Base-by-base conservation (phyloP, 37 sponge, comb jelly and placozoan genomes). In the Halichondria panicea region DNA sequence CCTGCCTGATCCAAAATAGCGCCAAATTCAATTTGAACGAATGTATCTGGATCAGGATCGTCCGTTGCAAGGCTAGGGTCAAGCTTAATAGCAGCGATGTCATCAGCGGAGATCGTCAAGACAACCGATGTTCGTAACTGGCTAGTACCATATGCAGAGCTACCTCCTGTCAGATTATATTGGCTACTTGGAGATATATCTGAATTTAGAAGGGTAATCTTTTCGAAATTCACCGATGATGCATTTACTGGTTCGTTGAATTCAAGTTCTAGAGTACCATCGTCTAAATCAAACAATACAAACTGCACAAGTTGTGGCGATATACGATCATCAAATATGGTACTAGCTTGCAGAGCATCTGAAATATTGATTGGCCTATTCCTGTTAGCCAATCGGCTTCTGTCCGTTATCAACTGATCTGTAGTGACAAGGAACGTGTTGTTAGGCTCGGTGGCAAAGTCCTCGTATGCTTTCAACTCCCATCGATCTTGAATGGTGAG, bases 241-340 rank as follows among this genome's bases (percentile, higher is more conserved):
- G 79, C 63, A 81, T 91, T 87, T 15, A 95, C 96, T 45, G 92
- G 88, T 63, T 95, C 96, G 43, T 75, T 60, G 44, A 95, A 95
- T 33, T 43, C 18, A 18, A 95, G 60, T 40, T 81, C 28, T 15
- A 81, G 39, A 0, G 55, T 78, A 34, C 80, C 78, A 18, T 12
- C 36, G 24, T 78, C 57, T 19, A 92, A 37, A 64, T 93, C 79
- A 42, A 89, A 76, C 32, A 45, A 55, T 18, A 48, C 19, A 45
- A 89, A 82, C 6, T 34, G 5, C 3, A 44, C 67, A 5, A 89
- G 52, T 24, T n/a, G 9, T 2, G 86, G 86, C 21, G 71, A 41
- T 12, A 74, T 50, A 0, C 9, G 35, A 46, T 91, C 91, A 4
- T 46, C 45, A 41, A 63, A 34, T 4, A 91, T 70, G 1, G 30